Evolutionary conservation across 1,140 invertebrate genomes (phyloP), one percentile per base, ranked within the genome.

Genomic region (Diachasmimorpha longicaudata): DNA sequence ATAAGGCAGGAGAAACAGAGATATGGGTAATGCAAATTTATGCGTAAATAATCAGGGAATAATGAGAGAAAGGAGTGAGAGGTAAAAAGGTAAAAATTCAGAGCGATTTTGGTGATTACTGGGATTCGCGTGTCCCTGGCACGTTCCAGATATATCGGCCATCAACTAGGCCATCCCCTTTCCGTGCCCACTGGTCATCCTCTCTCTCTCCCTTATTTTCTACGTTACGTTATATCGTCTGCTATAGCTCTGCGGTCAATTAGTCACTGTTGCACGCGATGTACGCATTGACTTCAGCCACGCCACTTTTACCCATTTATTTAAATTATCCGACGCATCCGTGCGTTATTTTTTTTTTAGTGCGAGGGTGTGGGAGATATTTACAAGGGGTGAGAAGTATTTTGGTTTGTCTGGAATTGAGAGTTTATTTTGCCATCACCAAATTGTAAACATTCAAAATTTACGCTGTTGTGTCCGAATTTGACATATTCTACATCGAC

Each of bases 231-330:
- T 19, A 36, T 48, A 70, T 19, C 37, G 19, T n/a, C 11, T 14
- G 44, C 44, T 77, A 70, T 70, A 14, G 48, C 25, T 44, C 69
- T 81, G 77, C 79, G 79, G 83, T 81, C 81, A 85, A 82, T 82
- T 80, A 83, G 81, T 82, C 83, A 80, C 72, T 79, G 80, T 75
- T 74, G 81, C 83, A 83, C 80, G 82, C 83, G 82, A 83, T 82
- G 73, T 79, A 78, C 79, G 78, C 82, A 85, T 84, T 84, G 83
- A 83, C 83, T 85, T 80, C 55, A 25, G 55, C 48, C 72, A 48
- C 39, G 70, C 63, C 72, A 58, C 69, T 72, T 77, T 66, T 58
- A 74, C 72, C 16, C 75, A 80, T 81, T 81, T 81, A 81, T 81
- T 79, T 75, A 80, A 81, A 81, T 81, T 80, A 79, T 70, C 66